Base-by-base conservation (phyloP, 2,797 vertebrate genomes). In the Pygocentrus nattereri region DNA sequence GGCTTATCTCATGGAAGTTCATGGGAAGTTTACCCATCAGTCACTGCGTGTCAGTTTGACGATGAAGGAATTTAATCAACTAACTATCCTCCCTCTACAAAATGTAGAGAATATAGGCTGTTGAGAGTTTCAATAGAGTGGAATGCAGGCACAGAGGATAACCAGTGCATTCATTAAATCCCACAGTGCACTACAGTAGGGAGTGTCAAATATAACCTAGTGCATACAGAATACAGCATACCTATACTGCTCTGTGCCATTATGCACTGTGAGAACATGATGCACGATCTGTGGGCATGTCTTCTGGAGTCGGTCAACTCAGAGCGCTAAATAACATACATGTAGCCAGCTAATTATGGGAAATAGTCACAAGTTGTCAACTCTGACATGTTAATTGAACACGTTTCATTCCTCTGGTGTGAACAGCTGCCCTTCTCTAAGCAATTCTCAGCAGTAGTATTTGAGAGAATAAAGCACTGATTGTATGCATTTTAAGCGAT, bases 311-410 rank as follows among this genome's bases (percentile, higher is more conserved):
- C 38, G 62, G 62, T 65, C 62, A 64, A 61, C 61, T 64, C 27
- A 65, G 62, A 65, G 62, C 5, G 30, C 31, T 65, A 65, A 65
- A 65, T 38, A 65, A 38, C 62, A 65, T 38, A 38, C 30, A 21
- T 38, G 62, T 19, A 65, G 18, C 16, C 65, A 1, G 62, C 5
- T 38, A 38, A 65, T 65, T 65, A 65, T 21, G 31, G 62, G 38
- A 65, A 18, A 65, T 65, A 21, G 62, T 21, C 18, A 21, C 62
- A 65, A 65, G 62, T 21, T 65, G 30, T 27, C 31, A 65, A 65
- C 30, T 65, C 31, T 38, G 31, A 65, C 62, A 65, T n/a, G 31
- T 38, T 65, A 31, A 65, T 38, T 65, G 62, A 65, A 38, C 31
- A 38, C 6, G 27, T 65, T 65, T 65, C 18, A 21, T 65, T 19